Percentiles rank a stretch among this genome's conserved stretches.
Conservation (phyloP, 2,113 vertebrate species). For the Pseudolaguvia tuberculata region DNA sequence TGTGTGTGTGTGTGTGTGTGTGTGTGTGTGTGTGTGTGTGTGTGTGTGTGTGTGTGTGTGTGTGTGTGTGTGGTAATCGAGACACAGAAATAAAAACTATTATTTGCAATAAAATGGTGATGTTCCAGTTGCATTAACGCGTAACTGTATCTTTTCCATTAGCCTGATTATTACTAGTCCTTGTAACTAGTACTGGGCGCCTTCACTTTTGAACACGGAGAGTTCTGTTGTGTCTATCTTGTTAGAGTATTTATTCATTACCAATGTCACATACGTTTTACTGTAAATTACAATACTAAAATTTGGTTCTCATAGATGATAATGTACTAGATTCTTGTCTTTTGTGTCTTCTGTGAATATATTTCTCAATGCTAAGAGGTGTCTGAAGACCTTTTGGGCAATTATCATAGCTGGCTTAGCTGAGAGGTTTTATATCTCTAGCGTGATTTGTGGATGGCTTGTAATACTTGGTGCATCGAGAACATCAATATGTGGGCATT, state of each 20-base stretch:
- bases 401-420: neutral
- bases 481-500: neutral
- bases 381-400: neutral
- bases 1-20: too few species aligned
- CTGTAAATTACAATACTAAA: neutral
- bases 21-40: too few species aligned
- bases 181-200: too few species aligned
- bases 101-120: neutral
- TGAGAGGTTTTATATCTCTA: neutral
- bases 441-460: neutral
- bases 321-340: neutral
- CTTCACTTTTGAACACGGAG: neutral
- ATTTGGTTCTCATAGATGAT: neutral
- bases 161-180: neutral
- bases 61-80: too few species aligned
- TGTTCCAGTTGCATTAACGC: neutral
- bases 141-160: neutral
- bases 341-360: neutral
- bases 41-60: too few species aligned
- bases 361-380: neutral
- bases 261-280: neutral
- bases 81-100: neutral
- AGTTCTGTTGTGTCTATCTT: neutral
- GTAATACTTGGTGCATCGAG: neutral
- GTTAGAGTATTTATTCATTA: neutral